Base-by-base conservation (phyloP, 2,888 invertebrate genomes). In the Ornithoptera priamus region DNA sequence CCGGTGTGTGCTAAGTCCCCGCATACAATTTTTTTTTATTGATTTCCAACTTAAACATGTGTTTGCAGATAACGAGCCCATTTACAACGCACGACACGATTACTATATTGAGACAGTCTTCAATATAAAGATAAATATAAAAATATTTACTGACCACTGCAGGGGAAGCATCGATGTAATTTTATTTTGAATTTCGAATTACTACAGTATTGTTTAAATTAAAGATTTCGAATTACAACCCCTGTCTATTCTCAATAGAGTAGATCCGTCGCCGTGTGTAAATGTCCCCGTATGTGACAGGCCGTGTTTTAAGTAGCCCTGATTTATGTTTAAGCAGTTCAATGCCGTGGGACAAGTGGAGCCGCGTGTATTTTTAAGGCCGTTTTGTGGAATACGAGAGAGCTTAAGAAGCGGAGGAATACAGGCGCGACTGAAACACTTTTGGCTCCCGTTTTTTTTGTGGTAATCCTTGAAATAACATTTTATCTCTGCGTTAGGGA, bases 341-440 rank as follows among this genome's bases (percentile, higher is more conserved):
- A 80, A 82, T 85, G 84, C 84, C 85, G 83, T 85, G 87, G 81
- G 89, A 90, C 89, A 89, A 90, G 89, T 89, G 85, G 79, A 75
- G 77, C 77, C 79, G 78, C 75, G 79, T 80, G 78, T 76, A 76
- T 77, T 75, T 73, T 74, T 75, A 76, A 74, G 75, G 77, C 67
- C 72, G 80, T 76, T 84, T 81, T 76, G 77, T 78, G 78, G 75
- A 72, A 78, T 74, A 77, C 73, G 68, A 76, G 73, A 65, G 73
- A 65, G 77, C 75, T 81, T 84, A 79, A 64, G 70, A 58, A 46
- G 36, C 63, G 67, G 60, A 46, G 62, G 53, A 60, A 56, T 22
- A 64, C 60, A 67, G 46, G 50, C 67, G 59, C 39, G 59, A 63
- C 70, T 60, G 42, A 64, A 67, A 60, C 60, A 60, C 60, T 61